These are phyloP conservation scores for Bryconaethiops microstoma DNA, from an alignment of 2,797 vertebrate species.

Conservation along the genomic window DNA sequence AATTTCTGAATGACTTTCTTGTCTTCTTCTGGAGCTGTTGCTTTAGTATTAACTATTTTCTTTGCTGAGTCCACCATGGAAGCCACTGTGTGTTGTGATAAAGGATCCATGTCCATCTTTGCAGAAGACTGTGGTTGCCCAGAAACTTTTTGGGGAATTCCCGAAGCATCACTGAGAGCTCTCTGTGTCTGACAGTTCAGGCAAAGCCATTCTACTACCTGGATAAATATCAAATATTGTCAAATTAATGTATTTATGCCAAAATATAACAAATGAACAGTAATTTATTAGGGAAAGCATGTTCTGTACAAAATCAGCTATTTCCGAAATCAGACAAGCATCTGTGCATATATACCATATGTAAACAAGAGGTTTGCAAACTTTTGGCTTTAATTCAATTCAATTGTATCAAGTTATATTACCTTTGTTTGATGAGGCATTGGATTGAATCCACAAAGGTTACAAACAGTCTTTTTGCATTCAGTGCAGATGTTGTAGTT, in stretches of 20 bases:
- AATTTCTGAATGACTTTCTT: constrained; percentile 39
- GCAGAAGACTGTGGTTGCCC: constrained; percentile 36
- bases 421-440: constrained; percentile 82
- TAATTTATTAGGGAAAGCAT: no score
- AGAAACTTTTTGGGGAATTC: constrained; percentile 56
- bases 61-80: constrained; percentile 35
- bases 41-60: constrained; percentile 29
- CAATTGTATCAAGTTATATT: constrained; percentile 61
- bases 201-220: constrained; percentile 87
- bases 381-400: neutral
- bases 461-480: constrained; percentile 83
- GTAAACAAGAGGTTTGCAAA: neutral
- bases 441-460: constrained; percentile 88
- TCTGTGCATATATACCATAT: neutral
- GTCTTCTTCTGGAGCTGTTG: constrained; percentile 53
- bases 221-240: constrained; percentile 34
- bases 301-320: no score
- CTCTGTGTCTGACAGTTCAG: constrained; percentile 96
- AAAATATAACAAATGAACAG: neutral
- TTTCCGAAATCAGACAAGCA: no score
- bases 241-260: neutral
- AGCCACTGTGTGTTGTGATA: constrained; percentile 54
- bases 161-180: constrained; percentile 73
- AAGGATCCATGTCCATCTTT: constrained; percentile 16
- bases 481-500: constrained; percentile 83